These are phyloP conservation scores for Lepidocolaptes lacrymiger DNA, from an alignment of 2,797 vertebrate genomes.

Conservation along the genomic window DNA sequence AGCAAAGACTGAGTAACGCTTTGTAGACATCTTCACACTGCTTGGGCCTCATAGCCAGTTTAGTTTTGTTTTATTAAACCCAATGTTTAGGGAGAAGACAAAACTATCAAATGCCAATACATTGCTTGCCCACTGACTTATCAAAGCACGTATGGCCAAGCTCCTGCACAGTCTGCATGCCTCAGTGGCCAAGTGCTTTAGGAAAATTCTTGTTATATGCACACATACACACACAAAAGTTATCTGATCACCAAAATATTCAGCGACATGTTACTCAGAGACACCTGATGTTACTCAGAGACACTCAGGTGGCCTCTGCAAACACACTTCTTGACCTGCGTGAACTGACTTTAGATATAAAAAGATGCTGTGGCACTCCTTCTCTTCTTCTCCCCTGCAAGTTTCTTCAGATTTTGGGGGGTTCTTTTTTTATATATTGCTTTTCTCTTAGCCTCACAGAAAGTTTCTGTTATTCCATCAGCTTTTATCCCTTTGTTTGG, in stretches of 20 bases:
- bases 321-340: neutral
- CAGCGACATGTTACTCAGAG: neutral
- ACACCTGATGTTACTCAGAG: neutral
- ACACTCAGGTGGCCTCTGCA: neutral
- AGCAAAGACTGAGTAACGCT: neutral
- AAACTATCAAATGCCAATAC: neutral
- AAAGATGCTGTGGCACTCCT: neutral
- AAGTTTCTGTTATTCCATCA: constrained; percentile 16
- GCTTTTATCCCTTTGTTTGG: constrained; percentile 19
- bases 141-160: neutral
- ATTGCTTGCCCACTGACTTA: neutral
- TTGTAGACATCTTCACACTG: neutral
- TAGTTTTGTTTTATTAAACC: neutral
- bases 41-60: neutral
- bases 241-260: neutral
- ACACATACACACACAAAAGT: neutral
- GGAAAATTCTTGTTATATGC: neutral
- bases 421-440: neutral
- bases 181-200: neutral
- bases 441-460: neutral
- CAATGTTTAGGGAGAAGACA: neutral
- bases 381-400: neutral
- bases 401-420: neutral
- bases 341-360: neutral
- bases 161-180: neutral